Evolutionary conservation across 2,888 invertebrate species (phyloP).

Genomic region (Amphimallon solstitiale): DNA sequence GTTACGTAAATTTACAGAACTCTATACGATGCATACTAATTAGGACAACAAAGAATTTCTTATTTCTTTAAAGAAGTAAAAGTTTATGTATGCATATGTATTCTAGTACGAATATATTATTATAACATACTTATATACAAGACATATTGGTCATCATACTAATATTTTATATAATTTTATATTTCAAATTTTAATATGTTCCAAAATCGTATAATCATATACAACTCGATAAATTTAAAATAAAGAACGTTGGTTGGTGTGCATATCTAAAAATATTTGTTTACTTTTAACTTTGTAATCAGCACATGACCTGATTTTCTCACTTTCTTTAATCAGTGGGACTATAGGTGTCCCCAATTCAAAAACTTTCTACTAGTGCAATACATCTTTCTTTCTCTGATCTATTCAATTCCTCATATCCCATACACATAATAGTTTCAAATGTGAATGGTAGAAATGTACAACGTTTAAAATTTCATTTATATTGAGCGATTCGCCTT

Average conservation of each 20-base stretch:
- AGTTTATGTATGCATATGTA: too few relatives aligned
- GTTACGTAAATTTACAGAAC: too few relatives aligned
- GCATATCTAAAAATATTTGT: constrained; percentile 30
- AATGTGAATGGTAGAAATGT: constrained; percentile 26
- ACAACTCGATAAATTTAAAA: background rate
- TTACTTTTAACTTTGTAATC: constrained; percentile 27
- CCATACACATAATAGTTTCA: constrained; percentile 9
- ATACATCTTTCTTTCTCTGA: constrained; percentile 25
- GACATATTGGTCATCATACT: too few relatives aligned
- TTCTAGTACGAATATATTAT: too few relatives aligned
- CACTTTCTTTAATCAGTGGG: constrained; percentile 28
- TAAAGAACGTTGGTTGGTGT: constrained; percentile 11
- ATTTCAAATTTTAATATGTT: too few relatives aligned
- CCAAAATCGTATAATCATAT: too few relatives aligned
- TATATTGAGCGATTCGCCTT: constrained; percentile 7
- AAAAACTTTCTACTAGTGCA: constrained; percentile 24
- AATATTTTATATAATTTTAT: too few relatives aligned
- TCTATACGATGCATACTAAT: constrained; percentile 8
- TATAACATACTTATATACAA: too few relatives aligned
- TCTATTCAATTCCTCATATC: constrained; percentile 20
- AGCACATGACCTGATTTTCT: constrained; percentile 29
- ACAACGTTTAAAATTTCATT: constrained; percentile 19
- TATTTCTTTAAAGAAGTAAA: constrained; percentile 12
- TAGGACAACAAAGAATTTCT: background rate
- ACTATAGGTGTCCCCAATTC: constrained; percentile 17